These are phyloP conservation scores for Actenoides hombroni DNA, from an alignment of 2,113 vertebrate genomes.

Conservation along the genomic window DNA sequence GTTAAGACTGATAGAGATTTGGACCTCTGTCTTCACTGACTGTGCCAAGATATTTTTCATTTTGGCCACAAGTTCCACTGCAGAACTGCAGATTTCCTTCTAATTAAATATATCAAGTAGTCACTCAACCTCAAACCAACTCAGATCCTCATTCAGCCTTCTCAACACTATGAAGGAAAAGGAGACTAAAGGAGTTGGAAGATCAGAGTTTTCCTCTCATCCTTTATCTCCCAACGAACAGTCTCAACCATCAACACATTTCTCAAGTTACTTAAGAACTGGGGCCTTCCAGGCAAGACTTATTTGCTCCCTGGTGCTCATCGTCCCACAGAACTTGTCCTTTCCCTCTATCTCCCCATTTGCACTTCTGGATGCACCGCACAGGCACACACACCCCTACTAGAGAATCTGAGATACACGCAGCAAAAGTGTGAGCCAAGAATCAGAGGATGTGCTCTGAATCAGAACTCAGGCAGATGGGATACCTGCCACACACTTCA, in stretches of 20 bases:
- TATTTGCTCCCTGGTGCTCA: background rate
- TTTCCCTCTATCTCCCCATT: background rate
- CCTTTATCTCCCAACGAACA: background rate
- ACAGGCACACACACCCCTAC: background rate
- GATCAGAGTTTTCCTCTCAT: background rate
- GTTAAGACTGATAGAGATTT: background rate
- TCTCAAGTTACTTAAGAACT: background rate
- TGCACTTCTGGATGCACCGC: background rate
- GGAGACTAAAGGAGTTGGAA: background rate
- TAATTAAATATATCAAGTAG: background rate
- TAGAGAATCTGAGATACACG: background rate
- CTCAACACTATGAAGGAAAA: background rate
- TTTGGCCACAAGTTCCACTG: background rate
- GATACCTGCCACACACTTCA: background rate
- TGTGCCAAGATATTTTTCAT: background rate
- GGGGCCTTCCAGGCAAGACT: constrained; percentile 10
- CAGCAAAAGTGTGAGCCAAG: background rate
- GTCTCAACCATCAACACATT: background rate
- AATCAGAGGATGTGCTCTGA: background rate
- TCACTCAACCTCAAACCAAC: background rate
- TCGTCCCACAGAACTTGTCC: background rate
- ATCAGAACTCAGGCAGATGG: accelerated
- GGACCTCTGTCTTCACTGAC: background rate
- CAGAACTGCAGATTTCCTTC: background rate
- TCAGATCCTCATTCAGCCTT: background rate